A percentile compares a stretch with the other conserved stretches of the same genome.
phyloP scores from a whole-genome alignment of 2,797 vertebrate species.

The Paratrypauchen microcephalus region DNA sequence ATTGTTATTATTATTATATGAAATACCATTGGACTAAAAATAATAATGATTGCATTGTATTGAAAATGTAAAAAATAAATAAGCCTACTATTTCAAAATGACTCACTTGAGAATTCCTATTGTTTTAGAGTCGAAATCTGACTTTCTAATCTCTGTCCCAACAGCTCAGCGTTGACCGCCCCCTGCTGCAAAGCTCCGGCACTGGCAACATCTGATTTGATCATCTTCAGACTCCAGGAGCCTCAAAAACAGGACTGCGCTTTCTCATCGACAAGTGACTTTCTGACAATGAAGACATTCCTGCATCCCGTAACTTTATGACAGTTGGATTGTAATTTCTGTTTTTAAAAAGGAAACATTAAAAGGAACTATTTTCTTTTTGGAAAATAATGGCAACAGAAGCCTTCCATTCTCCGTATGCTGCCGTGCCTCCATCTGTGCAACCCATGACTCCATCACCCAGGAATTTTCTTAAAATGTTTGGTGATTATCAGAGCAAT shows the following conservation, averaged over 20 bases:
- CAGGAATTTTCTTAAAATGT: constrained; percentile 61
- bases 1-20: too few relatives aligned
- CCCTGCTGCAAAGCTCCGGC: constrained; percentile 25
- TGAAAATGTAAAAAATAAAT: not conserved
- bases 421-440: constrained; percentile 38
- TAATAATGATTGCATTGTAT: not conserved
- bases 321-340: constrained; percentile 40
- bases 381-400: constrained; percentile 46
- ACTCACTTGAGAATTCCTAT: not conserved
- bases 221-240: constrained; percentile 50
- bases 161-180: constrained; percentile 47
- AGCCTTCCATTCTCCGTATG: constrained; percentile 41
- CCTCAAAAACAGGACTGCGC: constrained; percentile 12
- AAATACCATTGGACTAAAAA: too few relatives aligned
- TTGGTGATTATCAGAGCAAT: constrained; percentile 76
- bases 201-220: constrained; percentile 17
- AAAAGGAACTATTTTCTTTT: not conserved
- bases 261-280: not conserved
- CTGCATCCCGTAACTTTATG: constrained; percentile 38
- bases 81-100: not conserved
- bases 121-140: not conserved
- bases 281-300: constrained; percentile 37
- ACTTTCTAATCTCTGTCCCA: constrained; percentile 3
- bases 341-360: not conserved
- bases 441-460: constrained; percentile 25